Evolutionary conservation across 2,113 vertebrate species (phyloP).

Genomic region (Propithecus coquereli): DNA sequence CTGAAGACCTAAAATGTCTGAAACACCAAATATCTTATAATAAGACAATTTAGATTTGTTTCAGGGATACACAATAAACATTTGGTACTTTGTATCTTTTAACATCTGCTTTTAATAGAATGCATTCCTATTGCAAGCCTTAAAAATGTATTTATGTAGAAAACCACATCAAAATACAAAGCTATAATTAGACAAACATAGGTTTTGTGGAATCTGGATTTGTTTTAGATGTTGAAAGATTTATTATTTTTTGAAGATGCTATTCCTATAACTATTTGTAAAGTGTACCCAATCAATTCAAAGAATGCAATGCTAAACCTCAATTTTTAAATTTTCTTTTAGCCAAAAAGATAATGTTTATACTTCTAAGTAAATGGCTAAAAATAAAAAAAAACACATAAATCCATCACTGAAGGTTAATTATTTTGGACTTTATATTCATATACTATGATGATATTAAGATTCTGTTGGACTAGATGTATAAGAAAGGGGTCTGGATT

Average conservation of each 20-base stretch:
- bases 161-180: slow-evolving; percentile 60
- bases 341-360: slow-evolving; percentile 37
- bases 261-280: slow-evolving; percentile 68
- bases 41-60: slow-evolving; percentile 61
- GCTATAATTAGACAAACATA: slow-evolving; percentile 73
- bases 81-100: slow-evolving; percentile 66
- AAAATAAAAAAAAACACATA: neutral
- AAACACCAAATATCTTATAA: slow-evolving; percentile 47
- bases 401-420: neutral
- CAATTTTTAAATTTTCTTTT: slow-evolving; percentile 30
- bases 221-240: slow-evolving; percentile 71
- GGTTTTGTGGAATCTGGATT: slow-evolving; percentile 71
- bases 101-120: slow-evolving; percentile 74
- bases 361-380: slow-evolving; percentile 27
- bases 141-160: slow-evolving; percentile 74
- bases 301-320: slow-evolving; percentile 46
- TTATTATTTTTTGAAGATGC: slow-evolving; percentile 68
- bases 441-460: neutral
- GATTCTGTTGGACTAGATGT: neutral
- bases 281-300: slow-evolving; percentile 58
- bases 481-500: neutral
- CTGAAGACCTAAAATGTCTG: slow-evolving; percentile 37
- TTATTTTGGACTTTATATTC: neutral
- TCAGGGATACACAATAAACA: slow-evolving; percentile 56
- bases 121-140: slow-evolving; percentile 60